Evolutionary conservation across 2,888 invertebrate genomes (phyloP), one percentile per base, ranked within the genome.

Genomic region (Eupithecia exiguata): DNA sequence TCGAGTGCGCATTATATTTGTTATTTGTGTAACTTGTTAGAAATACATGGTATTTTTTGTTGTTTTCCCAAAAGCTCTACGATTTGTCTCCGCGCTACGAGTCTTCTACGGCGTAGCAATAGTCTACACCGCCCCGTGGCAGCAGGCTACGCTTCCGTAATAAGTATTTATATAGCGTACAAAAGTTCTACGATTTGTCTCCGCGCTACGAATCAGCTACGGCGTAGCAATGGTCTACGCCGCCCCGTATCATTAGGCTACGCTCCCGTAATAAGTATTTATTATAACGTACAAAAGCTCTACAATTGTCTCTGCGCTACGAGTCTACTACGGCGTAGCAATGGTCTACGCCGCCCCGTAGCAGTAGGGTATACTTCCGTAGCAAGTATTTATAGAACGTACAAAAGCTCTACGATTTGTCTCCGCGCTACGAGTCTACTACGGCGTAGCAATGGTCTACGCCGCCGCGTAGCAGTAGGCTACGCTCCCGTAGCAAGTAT

Each of bases 401-500:
- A n/a, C n/a, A n/a, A n/a, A n/a, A n/a, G n/a, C n/a, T n/a, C n/a
- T n/a, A n/a, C n/a, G n/a, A n/a, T n/a, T n/a, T n/a, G 58, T 58
- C 58, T 58, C 25, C 21, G 58, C 25, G 5, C 58, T 58, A 58
- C 58, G 14, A 21, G 58, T 58, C 5, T 25, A 25, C 58, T 21
- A 58, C 58, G 58, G 21, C 58, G 58, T 58, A 58, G 58, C 58
- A 25, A 58, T 58, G 21, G 21, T 25, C 25, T 58, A 25, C 58
- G 21, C 25, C 53, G 4, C 46, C 0, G 21, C 25, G 58, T 58
- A 58, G 58, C 58, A 58, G 25, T 12, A 14, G 12, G 21, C 10
- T 58, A 58, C 25, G 58, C 58, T 58, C 58, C 58, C 58, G 25
- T 58, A 58, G 58, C 58, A 58, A 58, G 6, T 46, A 43, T 43